These are phyloP conservation scores for Thalassarche chlororhynchos DNA, from an alignment of 2,113 vertebrate species.

Conservation along the genomic window DNA sequence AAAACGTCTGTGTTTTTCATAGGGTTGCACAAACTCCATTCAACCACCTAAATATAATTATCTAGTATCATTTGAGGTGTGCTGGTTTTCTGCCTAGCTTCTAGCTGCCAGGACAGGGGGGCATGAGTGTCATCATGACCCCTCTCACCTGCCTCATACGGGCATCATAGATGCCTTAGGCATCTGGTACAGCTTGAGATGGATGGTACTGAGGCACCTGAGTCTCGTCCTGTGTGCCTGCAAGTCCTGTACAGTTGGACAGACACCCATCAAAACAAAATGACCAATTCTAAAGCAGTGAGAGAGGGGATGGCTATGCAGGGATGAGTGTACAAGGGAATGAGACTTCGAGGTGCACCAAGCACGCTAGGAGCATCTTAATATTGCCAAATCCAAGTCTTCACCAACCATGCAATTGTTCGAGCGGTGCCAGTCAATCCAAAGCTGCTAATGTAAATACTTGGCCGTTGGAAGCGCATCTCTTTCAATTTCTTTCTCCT, in stretches of 20 bases:
- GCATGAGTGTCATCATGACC: neutral
- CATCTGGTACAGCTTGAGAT: neutral
- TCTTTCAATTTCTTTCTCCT: neutral
- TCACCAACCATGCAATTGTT: neutral
- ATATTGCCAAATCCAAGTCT: neutral
- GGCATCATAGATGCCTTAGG: neutral
- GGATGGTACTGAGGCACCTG: neutral
- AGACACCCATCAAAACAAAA: neutral
- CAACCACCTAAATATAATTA: neutral
- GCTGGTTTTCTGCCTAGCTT: neutral
- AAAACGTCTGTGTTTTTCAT: neutral
- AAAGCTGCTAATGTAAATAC: neutral
- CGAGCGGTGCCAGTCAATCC: neutral
- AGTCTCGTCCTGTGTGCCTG: neutral
- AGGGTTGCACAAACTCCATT: neutral
- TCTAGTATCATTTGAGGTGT: neutral
- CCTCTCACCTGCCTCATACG: neutral
- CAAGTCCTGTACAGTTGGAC: neutral
- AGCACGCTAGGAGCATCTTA: neutral
- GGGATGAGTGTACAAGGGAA: neutral
- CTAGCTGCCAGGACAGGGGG: neutral
- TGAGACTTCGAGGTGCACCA: neutral
- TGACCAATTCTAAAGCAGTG: neutral
- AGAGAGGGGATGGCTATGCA: neutral
- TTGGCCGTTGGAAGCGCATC: neutral